Evolutionary conservation across 2,888 invertebrate species (phyloP), one percentile per base, ranked within the genome.

Genomic region (Cenopis cana): DNA sequence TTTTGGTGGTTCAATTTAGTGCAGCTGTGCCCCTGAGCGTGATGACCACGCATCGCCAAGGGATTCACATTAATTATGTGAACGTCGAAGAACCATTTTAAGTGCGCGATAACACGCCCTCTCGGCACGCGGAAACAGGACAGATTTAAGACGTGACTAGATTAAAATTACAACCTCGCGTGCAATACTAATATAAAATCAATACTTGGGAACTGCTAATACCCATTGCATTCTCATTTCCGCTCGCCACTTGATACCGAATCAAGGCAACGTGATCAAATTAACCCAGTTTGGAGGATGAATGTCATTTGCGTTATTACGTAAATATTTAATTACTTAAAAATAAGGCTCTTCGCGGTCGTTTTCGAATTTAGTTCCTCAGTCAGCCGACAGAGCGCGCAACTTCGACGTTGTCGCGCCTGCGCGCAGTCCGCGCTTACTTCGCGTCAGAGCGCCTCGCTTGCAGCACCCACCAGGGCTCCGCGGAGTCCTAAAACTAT

Each of bases 31-130:
- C 75, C 69, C 76, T 79, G 81, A 84, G 86, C 83, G 85, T 86
- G 86, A 87, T 84, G 81, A 78, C 76, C 11, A 52, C 74, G 79
- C 79, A 77, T 77, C 78, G 77, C 85, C 83, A 87, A 87, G 86
- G 88, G 89, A 89, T 87, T 90, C 89, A 88, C 86, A 88, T 89
- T 91, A 90, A 91, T 90, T 91, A 91, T 89, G 89, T 91, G 91
- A 89, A 84, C 87, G 84, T 86, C 90, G 90, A 90, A 90, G 89
- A 90, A 89, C 87, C 87, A 88, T 89, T 87, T 89, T 84, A 85
- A 87, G 88, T 89, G 87, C 84, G 88, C 87, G 90, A 89, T 91
- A 91, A 89, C 89, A 90, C 88, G 85, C 86, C 89, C 82, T 81
- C 76, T 77, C 81, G 80, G 77, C 81, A 81, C 79, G 81, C 76